Conservation (phyloP, 35 echinoderm and acorn worm species). For the Heliocidaris erythrogramma region DNA sequence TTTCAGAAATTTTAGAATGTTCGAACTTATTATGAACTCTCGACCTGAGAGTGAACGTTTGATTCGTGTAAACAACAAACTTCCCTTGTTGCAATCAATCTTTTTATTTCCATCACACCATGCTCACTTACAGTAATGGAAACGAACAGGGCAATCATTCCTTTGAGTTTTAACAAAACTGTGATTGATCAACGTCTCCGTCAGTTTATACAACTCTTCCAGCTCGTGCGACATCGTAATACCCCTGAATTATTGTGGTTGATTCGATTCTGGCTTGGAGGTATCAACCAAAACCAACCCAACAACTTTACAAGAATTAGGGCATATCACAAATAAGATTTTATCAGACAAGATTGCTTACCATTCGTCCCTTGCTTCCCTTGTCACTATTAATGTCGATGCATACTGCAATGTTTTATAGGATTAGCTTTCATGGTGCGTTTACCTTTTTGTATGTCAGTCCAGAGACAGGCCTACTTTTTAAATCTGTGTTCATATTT, state of each 20-base stretch:
- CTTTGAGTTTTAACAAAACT: background rate
- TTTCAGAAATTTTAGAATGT: background rate
- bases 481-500: no score
- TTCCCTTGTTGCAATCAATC: background rate
- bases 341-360: background rate
- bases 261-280: background rate
- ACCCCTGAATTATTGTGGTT: background rate
- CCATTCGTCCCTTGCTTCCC: no score
- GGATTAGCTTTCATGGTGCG: no score
- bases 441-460: no score
- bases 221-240: background rate
- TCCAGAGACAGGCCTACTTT: no score
- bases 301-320: background rate
- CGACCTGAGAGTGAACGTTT: background rate
- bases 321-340: background rate
- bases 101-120: background rate
- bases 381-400: no score
- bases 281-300: background rate
- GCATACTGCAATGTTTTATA: no score
- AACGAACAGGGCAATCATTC: background rate
- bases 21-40: background rate
- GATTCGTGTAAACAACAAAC: background rate
- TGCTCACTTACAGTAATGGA: background rate
- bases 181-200: background rate
- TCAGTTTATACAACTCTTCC: background rate